phyloP scores from a whole-genome alignment of 2,797 vertebrate genomes.

The Acrossocheilus fasciatus region DNA sequence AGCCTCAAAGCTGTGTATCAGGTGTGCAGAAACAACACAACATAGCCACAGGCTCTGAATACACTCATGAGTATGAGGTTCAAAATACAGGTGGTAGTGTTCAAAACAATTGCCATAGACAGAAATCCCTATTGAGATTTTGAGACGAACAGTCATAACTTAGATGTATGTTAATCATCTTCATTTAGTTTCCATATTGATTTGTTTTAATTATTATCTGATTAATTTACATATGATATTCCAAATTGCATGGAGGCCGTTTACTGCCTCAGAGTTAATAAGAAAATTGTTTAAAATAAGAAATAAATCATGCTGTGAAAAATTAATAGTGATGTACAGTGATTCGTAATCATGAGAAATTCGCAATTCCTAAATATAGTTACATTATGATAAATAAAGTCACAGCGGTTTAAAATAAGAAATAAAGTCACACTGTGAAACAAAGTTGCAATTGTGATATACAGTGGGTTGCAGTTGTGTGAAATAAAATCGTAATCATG shows the following conservation, averaged over 20 bases:
- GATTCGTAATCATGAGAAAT: neutral
- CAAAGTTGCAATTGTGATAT: neutral
- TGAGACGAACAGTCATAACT: neutral
- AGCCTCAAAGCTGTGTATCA: conserved; percentile 36
- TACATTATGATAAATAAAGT: neutral
- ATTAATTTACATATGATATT: neutral
- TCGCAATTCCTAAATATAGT: neutral
- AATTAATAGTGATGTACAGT: neutral
- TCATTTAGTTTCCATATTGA: neutral
- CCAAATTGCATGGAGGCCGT: neutral
- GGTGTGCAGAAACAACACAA: conserved; percentile 48
- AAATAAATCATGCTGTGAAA: neutral
- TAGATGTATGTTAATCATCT: neutral
- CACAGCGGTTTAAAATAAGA: neutral
- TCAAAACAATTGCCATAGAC: conserved; percentile 13
- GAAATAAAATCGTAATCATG: neutral
- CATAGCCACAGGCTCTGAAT: conserved; percentile 20
- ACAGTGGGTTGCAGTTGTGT: neutral
- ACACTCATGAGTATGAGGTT: conserved; percentile 34
- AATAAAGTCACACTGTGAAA: neutral
- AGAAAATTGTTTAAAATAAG: neutral
- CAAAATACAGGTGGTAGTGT: conserved; percentile 29
- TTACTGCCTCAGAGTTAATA: neutral
- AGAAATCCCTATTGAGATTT: conserved; percentile 25
- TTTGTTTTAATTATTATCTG: neutral